Evolutionary conservation across 2,113 vertebrate species (phyloP).

Genomic region (Bettongia penicillata): DNA sequence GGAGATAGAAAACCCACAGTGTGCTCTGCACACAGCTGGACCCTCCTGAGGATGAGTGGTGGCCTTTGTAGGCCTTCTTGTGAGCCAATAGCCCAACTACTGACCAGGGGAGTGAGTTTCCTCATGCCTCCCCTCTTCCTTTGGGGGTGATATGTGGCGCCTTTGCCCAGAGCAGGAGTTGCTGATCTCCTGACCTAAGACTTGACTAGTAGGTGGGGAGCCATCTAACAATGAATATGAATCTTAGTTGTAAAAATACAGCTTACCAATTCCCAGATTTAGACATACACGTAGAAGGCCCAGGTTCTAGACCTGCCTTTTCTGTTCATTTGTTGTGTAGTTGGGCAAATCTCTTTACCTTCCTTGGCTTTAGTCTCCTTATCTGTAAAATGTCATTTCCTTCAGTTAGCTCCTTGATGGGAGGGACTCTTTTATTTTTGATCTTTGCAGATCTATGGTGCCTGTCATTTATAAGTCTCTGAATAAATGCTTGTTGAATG

Average conservation of each 20-base stretch:
- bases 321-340: background rate
- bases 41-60: constrained; percentile 26
- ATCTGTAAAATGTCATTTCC: background rate
- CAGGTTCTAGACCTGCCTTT: background rate
- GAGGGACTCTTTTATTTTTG: background rate
- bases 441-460: background rate
- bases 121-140: background rate
- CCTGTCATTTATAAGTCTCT: background rate
- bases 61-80: background rate
- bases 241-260: background rate
- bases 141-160: background rate
- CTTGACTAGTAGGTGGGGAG: background rate
- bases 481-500: background rate
- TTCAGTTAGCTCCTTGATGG: background rate
- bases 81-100: background rate
- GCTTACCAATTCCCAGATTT: background rate
- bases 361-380: background rate
- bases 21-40: background rate
- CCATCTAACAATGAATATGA: background rate
- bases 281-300: background rate
- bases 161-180: background rate
- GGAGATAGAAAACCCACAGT: constrained; percentile 21
- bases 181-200: background rate
- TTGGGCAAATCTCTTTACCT: background rate
- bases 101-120: background rate